Evolutionary conservation across 2,888 invertebrate genomes (phyloP).

Genomic region (Drosophila lacicola): DNA sequence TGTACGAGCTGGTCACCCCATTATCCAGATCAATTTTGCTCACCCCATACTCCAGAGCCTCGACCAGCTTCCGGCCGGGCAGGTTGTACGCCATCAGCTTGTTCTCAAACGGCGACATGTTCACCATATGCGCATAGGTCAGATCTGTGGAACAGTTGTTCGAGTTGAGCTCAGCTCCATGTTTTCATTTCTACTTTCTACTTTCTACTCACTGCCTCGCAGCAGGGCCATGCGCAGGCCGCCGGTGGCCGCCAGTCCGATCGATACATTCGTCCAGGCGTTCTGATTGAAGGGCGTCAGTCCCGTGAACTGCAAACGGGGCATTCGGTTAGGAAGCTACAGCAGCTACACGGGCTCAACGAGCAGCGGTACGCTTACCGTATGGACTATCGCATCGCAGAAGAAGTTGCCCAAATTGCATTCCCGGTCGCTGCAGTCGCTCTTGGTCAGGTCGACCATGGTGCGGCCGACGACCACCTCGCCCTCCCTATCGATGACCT

Average conservation of each 20-base stretch:
- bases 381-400: constrained; percentile 89
- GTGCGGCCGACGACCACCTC: constrained; percentile 87
- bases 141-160: constrained; percentile 86
- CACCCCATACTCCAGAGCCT: constrained; percentile 88
- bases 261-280: constrained; percentile 89
- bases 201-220: constrained; percentile 86
- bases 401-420: constrained; percentile 91
- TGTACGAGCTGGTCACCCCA: constrained; percentile 53
- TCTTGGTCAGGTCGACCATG: constrained; percentile 87
- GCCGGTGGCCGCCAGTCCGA: constrained; percentile 89
- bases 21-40: constrained; percentile 72
- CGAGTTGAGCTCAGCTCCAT: not conserved
- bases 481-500: constrained; percentile 86
- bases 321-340: not conserved
- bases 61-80: constrained; percentile 88
- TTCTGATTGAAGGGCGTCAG: constrained; percentile 80
- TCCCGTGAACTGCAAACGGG: constrained; percentile 64
- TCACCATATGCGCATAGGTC: constrained; percentile 89
- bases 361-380: constrained; percentile 85
- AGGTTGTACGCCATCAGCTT: constrained; percentile 90
- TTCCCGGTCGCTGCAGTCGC: constrained; percentile 87
- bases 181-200: not conserved
- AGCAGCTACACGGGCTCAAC: too few species aligned
- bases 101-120: constrained; percentile 92
- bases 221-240: constrained; percentile 89